A percentile compares a stretch with the other conserved stretches of the same genome.
These are phyloP conservation scores for Monochamus saltuarius DNA, from an alignment of 1,140 invertebrate species.

Conservation along the genomic window DNA sequence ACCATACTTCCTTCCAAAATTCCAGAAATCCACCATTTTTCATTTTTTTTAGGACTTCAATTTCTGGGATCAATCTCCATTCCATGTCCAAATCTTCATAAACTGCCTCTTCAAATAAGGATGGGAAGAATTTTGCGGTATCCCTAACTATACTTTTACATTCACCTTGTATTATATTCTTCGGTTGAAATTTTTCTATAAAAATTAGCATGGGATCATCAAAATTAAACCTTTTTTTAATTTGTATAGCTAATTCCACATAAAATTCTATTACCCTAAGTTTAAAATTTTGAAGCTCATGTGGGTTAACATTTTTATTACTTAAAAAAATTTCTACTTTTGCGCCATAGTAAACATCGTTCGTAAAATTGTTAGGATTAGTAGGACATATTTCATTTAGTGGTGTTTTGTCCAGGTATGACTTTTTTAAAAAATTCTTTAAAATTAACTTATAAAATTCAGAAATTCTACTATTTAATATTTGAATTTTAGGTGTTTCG, in stretches of 20 bases:
- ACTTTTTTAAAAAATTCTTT: not conserved
- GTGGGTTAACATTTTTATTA: not conserved
- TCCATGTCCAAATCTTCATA: not conserved
- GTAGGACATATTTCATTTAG: not conserved
- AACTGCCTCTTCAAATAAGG: not conserved
- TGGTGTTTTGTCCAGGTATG: not conserved
- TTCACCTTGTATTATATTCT: not conserved
- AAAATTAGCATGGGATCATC: not conserved
- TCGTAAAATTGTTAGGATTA: too few relatives aligned
- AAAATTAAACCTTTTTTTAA: constrained; percentile 2
- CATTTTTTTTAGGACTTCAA: not conserved
- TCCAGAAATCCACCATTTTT: not conserved
- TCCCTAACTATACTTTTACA: not conserved
- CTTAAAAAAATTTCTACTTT: not conserved
- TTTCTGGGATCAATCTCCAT: not conserved
- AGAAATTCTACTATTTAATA: not conserved
- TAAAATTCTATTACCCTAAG: not conserved
- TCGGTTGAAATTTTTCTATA: not conserved
- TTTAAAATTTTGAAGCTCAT: not conserved
- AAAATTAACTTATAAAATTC: not conserved
- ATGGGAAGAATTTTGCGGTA: not conserved
- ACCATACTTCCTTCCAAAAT: not conserved
- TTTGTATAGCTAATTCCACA: not conserved
- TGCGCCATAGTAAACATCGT: too few relatives aligned
- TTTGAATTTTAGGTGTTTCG: not conserved